Evolutionary conservation across 2,113 vertebrate species (phyloP), one percentile per base, ranked within the genome.

Genomic region (Stercorarius parasiticus): DNA sequence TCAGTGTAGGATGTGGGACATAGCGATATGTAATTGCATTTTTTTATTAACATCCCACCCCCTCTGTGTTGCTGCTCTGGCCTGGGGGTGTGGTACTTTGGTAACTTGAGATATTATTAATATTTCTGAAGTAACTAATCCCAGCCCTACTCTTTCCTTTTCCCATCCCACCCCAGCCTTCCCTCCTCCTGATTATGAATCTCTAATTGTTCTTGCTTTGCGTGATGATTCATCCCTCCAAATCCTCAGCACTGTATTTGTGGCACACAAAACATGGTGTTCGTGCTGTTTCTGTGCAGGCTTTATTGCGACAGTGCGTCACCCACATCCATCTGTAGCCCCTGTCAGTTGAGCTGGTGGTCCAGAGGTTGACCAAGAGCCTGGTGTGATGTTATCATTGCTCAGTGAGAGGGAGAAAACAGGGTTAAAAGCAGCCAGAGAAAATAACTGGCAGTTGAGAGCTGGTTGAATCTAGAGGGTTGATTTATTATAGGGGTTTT

Each of bases 71-170:
- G 0, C 67, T 42, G 50, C 3, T 76, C 74, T 23, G 30, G 30
- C 42, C 62, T 56, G n/a, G 43, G 77, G 36, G 13, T 45, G 43
- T 29, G n/a, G 23, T 19, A 14, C 77, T 80, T 45, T 3, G 50
- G 5, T 43, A 40, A 47, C 22, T 2, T 5, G 38, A 62, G 72
- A 2, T 22, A 32, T 4, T 32, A 34, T 43, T 18, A 32, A 34
- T 55, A 25, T 50, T 95, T 55, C 84, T 73, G 32, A 69, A 76
- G 26, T 50, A 47, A 77, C 50, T 70, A 45, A 89, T 84, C 71
- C 80, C 94, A 87, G 5, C 36, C 80, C 88, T 84, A 82, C 93
- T 95, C 83, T 40, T 58, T 40, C 79, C 88, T 67, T 23, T 62
- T 53, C 76, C 71, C 55, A 58, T 80, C 66, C 62, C 85, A 43